Percentiles rank a stretch among this genome's conserved stretches.
Conservation (phyloP, 2,113 vertebrate genomes). For the Istiophorus platypterus region DNA sequence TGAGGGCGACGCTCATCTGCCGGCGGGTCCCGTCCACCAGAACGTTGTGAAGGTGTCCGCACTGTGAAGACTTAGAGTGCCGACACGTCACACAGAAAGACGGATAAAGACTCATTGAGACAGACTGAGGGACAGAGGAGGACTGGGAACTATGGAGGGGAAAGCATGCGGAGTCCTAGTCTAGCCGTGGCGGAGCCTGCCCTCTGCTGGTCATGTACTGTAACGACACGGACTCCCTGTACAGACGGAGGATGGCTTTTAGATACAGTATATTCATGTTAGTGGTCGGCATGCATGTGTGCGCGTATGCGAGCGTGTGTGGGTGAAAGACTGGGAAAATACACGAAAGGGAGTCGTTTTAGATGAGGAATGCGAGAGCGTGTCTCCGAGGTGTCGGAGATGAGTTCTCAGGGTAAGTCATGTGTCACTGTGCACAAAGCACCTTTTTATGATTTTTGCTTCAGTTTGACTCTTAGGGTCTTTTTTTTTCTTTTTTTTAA, state of each 20-base stretch:
- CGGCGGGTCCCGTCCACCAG: constrained; percentile 81
- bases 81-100: constrained; percentile 40
- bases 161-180: constrained; percentile 51
- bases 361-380: constrained; percentile 48
- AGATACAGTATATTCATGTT: constrained; percentile 69
- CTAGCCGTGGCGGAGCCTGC: constrained; percentile 68
- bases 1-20: constrained; percentile 84
- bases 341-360: constrained; percentile 19
- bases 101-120: constrained; percentile 61
- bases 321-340: constrained; percentile 36
- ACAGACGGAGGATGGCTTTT: constrained; percentile 66
- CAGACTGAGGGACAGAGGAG: constrained; percentile 69
- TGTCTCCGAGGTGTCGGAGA: constrained; percentile 60
- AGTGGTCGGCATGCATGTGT: constrained; percentile 52
- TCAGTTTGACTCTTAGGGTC: constrained; percentile 54
- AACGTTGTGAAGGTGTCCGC: constrained; percentile 97
- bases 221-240: constrained; percentile 77
- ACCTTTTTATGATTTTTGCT: constrained; percentile 78
- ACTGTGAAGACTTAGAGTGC: constrained; percentile 85
- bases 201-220: constrained; percentile 79
- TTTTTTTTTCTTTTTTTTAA: constrained; percentile 36
- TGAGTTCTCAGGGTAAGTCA: constrained; percentile 66
- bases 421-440: constrained; percentile 82
- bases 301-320: constrained; percentile 42
- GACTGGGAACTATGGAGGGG: constrained; percentile 48